These are phyloP conservation scores for Anas acuta DNA, from an alignment of 2,797 vertebrate genomes.

Conservation along the genomic window DNA sequence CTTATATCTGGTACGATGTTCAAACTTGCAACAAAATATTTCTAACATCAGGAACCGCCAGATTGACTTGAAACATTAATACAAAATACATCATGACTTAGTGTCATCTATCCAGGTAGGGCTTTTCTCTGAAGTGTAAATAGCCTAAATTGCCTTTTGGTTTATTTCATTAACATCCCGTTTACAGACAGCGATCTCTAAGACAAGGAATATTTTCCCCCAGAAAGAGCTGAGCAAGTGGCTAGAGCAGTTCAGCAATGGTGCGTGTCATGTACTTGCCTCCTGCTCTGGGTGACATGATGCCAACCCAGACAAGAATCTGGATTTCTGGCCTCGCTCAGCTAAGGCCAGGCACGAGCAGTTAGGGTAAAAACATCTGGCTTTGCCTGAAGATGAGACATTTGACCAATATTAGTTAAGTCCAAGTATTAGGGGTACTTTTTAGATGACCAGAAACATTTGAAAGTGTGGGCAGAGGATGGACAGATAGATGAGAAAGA, in stretches of 20 bases:
- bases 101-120: constrained; percentile 12
- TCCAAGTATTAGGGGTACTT: neutral
- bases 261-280: neutral
- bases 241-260: constrained; percentile 3
- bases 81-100: neutral
- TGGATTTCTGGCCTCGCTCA: neutral
- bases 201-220: neutral
- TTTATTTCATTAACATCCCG: constrained; percentile 6
- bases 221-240: constrained; percentile 55
- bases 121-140: neutral
- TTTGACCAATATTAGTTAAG: neutral
- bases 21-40: constrained; percentile 39
- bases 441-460: neutral
- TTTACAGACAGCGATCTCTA: neutral
- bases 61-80: neutral
- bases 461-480: rapidly evolving
- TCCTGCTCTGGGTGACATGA: neutral
- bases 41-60: neutral
- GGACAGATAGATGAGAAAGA: neutral
- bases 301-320: neutral
- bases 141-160: constrained; percentile 27
- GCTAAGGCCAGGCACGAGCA: neutral
- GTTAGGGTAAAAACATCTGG: neutral
- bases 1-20: neutral
- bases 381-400: neutral